Evolutionary conservation across 2,797 vertebrate genomes (phyloP).

Genomic region (Euphonia xanthogaster): DNA sequence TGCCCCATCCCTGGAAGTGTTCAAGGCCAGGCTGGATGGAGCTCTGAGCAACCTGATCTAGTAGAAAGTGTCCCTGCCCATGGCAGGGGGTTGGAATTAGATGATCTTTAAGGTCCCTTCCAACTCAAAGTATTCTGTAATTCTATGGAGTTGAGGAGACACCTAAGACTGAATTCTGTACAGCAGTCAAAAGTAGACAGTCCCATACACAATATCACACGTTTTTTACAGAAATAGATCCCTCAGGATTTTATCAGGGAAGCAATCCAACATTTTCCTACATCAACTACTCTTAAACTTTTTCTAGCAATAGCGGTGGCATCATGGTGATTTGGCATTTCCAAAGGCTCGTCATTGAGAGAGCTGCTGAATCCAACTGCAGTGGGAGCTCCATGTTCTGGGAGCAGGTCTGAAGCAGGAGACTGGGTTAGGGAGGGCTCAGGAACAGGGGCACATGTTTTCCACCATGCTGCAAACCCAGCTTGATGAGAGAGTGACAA

Average conservation of each 20-base stretch:
- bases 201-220: background rate
- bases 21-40: background rate
- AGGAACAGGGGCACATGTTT: background rate
- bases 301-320: background rate
- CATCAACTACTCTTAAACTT: background rate
- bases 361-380: background rate
- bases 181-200: background rate
- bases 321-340: background rate
- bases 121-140: background rate
- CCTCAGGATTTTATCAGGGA: background rate
- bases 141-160: background rate
- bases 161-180: background rate
- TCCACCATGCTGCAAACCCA: background rate
- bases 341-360: background rate
- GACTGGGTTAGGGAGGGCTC: rapidly evolving
- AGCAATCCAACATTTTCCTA: background rate
- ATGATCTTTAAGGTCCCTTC: background rate
- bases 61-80: background rate
- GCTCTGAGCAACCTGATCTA: background rate
- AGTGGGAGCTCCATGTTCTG: background rate
- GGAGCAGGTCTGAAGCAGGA: background rate
- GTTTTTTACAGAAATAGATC: background rate
- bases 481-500: background rate
- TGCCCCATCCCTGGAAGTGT: background rate
- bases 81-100: background rate